Base-by-base conservation (phyloP, 1,140 invertebrate species). In the Habropoda laboriosa region DNA sequence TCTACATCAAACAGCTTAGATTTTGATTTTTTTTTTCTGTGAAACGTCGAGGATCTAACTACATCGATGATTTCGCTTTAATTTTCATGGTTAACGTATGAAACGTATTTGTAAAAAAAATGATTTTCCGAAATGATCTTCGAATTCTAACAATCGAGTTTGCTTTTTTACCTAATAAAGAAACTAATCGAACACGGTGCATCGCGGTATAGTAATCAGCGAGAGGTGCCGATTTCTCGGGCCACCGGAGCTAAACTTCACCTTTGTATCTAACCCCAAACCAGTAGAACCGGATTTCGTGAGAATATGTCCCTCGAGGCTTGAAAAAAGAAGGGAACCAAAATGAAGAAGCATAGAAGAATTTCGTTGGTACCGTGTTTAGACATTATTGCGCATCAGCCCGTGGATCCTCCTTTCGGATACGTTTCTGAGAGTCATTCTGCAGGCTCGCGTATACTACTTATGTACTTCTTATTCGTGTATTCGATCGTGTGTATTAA, bases 241-340 rank as follows among this genome's bases (percentile, higher is more conserved):
- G 42, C 42, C 35, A 64, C 63, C 6, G 45, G n/a, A 51, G 38
- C 66, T 75, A 66, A 78, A 70, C 67, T 63, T 74, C 45, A 53
- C 60, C 67, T 60, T 35, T 40, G 67, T 72, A 72, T 78, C 60
- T 77, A 81, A 72, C 42, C 45, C 53, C 30, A 72, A 82, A 82
- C 80, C 80, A 83, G 82, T 81, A 83, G 55, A 83, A 83, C 80
- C 82, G 80, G 82, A 66, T 83, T 73, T 79, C 49, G 68, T 78
- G 63, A 79, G 74, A 83, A 83, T 83, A 49, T 53, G 61, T 82
- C 75, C 53, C 47, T 66, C 68, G 21, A 21, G 58, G 57, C 51
- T 66, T 27, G 60, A 51, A 64, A 66, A 77, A 83, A 72, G 63
- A 13, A 57, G 24, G 30, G 38, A n/a, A 67, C 16, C 38, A 75